Evolutionary conservation across 2,888 invertebrate genomes (phyloP), one percentile per base, ranked within the genome.

Genomic region (Aphelenchoides bicaudatus): DNA sequence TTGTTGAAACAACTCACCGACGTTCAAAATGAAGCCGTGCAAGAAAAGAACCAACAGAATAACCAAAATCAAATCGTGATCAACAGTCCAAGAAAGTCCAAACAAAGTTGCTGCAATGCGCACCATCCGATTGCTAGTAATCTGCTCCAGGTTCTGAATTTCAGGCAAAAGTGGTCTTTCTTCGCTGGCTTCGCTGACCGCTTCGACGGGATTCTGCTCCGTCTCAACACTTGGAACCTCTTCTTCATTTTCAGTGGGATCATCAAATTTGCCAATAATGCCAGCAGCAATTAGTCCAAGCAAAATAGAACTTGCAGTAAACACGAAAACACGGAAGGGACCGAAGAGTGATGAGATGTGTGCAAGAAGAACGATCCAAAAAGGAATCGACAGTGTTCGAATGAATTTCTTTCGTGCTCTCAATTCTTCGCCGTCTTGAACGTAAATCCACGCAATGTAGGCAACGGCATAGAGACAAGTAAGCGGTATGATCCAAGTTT

Each of bases 391-490:
- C 16, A 78, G 61, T 0, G 64, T 51, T 30, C 78, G 57, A 1
- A 75, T 74, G 28, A 75, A 60, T 52, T 74, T 74, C 56, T 78
- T 77, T 52, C 73, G 73, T 54, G 76, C 75, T 37, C 69, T 59
- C 47, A 75, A 65, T 6, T 58, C 61, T 49, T 66, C 65, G n/a
- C 60, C 60, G 5, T 71, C 70, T 49, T 73, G 73, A 6, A 76
- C 63, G 48, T 73, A 74, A 23, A 79, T 69, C 74, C 76, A 78
- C 1, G 69, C 70, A 4, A 61, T 66, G 57, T 73, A 79, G 10
- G 64, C 68, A 29, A 60, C 46, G 13, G 67, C 57, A 53, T 78
- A 78, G 10, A 75, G 53, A 0, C 71, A 8, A 1, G 72, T 61
- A 39, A 76, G 29, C 6, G 72, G 70, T 28, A 75, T 55, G 8